Evolutionary conservation across 2,113 vertebrate species (phyloP), one percentile per base, ranked within the genome.

Genomic region (Excalfactoria chinensis): DNA sequence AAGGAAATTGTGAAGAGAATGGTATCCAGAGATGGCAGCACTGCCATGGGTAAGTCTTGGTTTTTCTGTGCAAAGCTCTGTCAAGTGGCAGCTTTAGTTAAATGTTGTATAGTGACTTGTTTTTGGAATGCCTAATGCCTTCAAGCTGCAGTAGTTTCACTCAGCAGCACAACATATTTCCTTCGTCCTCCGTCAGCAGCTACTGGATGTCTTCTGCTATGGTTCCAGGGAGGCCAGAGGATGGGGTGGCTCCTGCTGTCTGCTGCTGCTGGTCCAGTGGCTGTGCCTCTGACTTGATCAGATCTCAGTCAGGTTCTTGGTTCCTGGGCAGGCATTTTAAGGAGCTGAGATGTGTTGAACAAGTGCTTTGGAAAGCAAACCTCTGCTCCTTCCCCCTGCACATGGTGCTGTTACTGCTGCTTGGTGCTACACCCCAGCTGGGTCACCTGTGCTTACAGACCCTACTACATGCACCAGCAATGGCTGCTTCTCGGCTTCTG

Each of bases 91-190:
- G 26, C 35, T 92, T 88, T 72, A 48, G 80, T 90, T 86, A 84
- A 44, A 70, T 40, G 21, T 11, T 56, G 26, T 34, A 30, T 86
- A 90, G 88, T 86, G 86, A 77, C 51, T 91, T 81, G 60, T 77
- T 75, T 89, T 92, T 89, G 84, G 72, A 89, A 87, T 58, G 77
- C 58, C 72, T 92, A 48, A 78, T 95, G 78, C 71, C 87, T 91
- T 95, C 58, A 17, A 86, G 63, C 58, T 44, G 62, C 73, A 73
- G 91, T 87, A 89, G 68, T 35, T 69, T 85, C 66, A 71, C 43
- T 78, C 87, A 55, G 34, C 81, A 44, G 77, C 77, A 62, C 46
- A 77, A 34, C 41, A 6, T 59, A 63, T 89, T 82, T 63, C 11
- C 32, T 80, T 89, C 79, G 55, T 73, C 76, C 46, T 37, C 46